A percentile compares a stretch with the other conserved stretches of the same genome.
phyloP scores from a whole-genome alignment of 2,113 vertebrate species.

The Mesitornis unicolor region DNA sequence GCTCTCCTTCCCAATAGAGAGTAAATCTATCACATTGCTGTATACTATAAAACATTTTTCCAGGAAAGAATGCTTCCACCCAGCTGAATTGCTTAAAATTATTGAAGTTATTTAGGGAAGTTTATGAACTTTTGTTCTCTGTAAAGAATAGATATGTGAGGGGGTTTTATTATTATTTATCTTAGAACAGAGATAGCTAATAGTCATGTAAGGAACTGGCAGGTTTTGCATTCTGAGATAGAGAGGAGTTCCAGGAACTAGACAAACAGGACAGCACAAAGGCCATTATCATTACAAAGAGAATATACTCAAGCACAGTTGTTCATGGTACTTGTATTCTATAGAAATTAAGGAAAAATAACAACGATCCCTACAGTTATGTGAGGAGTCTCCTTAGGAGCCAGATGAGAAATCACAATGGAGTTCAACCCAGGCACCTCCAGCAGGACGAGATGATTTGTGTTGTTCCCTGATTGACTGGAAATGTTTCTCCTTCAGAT shows the following conservation, averaged over 20 bases:
- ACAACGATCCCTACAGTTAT: neutral
- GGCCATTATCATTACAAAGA: neutral
- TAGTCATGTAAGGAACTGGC: neutral
- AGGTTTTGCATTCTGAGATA: neutral
- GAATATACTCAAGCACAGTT: neutral
- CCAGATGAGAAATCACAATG: neutral
- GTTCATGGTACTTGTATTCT: neutral
- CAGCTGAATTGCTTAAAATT: neutral
- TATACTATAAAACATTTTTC: neutral
- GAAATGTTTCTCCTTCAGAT: constrained; percentile 4
- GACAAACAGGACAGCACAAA: neutral
- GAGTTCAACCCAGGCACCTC: neutral
- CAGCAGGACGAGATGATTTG: neutral
- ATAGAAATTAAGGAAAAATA: neutral
- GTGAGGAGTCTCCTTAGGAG: neutral
- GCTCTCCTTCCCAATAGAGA: neutral
- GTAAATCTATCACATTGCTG: neutral
- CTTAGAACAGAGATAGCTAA: neutral
- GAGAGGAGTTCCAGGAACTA: constrained; percentile 14
- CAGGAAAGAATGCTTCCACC: neutral
- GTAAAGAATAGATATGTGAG: neutral
- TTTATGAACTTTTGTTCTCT: neutral
- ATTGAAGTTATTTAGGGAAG: neutral
- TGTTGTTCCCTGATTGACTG: neutral
- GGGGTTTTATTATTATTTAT: neutral